Evolutionary conservation across 1,140 invertebrate species (phyloP).

Genomic region (Meteorus sp.): DNA sequence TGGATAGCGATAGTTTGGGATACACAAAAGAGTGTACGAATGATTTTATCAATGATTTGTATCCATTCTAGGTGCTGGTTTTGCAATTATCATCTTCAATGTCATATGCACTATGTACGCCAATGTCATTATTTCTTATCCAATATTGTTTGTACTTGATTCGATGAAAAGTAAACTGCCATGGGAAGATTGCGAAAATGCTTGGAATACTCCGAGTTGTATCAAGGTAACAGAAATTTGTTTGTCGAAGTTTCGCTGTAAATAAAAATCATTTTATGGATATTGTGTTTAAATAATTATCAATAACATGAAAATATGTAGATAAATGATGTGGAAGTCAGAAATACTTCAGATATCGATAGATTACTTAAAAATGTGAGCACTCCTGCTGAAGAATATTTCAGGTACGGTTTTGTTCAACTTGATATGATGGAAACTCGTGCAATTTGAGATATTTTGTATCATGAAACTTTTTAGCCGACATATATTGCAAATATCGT

Average conservation of each 20-base stretch:
- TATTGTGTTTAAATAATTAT: conserved; percentile 12
- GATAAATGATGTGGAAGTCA: conserved; percentile 32
- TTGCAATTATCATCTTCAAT: conserved; percentile 83
- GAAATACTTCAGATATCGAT: conserved; percentile 38
- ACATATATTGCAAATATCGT: conserved; percentile 69
- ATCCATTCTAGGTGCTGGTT: conserved; percentile 72
- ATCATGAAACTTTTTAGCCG: conserved; percentile 59
- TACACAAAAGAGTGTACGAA: conserved; percentile 19
- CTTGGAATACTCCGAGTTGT: conserved; percentile 85
- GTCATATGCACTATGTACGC: conserved; percentile 91
- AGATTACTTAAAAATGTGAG: conserved; percentile 51
- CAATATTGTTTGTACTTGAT: conserved; percentile 81
- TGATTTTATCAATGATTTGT: conserved; percentile 23
- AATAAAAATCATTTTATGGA: not conserved
- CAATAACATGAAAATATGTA: conserved; percentile 1
- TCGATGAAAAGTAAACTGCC: conserved; percentile 73
- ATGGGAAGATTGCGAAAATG: conserved; percentile 84
- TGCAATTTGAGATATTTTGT: conserved; percentile 16
- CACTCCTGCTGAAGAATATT: conserved; percentile 82
- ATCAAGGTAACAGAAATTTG: conserved; percentile 49
- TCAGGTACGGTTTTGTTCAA: conserved; percentile 66
- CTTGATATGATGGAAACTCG: conserved; percentile 16
- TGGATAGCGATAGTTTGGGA: conserved; percentile 15
- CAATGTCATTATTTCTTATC: conserved; percentile 90
- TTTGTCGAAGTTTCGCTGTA: not conserved